Evolutionary conservation across 1,140 invertebrate species (phyloP), one percentile per base, ranked within the genome.

Genomic region (Hesperophylax magnus): DNA sequence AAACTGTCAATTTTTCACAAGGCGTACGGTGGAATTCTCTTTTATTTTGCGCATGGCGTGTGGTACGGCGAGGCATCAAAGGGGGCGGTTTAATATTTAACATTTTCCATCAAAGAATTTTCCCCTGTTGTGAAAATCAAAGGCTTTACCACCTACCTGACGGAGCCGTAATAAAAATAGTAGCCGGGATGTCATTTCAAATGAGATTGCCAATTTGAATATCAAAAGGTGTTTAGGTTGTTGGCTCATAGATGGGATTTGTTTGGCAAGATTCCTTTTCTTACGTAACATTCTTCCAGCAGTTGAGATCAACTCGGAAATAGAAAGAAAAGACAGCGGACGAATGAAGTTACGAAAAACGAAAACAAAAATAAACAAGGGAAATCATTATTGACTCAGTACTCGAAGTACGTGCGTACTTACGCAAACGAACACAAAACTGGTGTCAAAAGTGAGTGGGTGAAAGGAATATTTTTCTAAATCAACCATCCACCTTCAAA

Each of bases 161-260:
- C 79, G 78, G 72, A 53, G 67, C 65, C 39, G 67, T 74, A 63
- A 79, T 79, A 79, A 79, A 79, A 71, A 78, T 79, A 78, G 79
- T 78, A 78, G 82, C 76, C 77, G 77, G 67, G 79, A 78, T 83
- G 82, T 83, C 82, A 83, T 83, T 81, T 47, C 79, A 79, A 83
- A 79, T 83, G 78, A 81, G 79, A 83, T 83, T 83, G 82, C 79
- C 82, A 83, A 83, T 83, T 83, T 83, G 75, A 79, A 83, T 81
- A 83, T 81, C 82, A 81, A 83, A 83, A 83, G 79, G 82, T 76
- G 82, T 81, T 82, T 78, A 65, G 39, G 31, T 24, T 18, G 79
- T 56, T 75, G 47, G 69, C 65, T 76, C 65, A 74, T 63, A 81
- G 74, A 81, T 67, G 67, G 79, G 77, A 79, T 80, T 81, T 81